A percentile compares a stretch with the other conserved stretches of the same genome.
phyloP scores from a whole-genome alignment of 2,113 vertebrate species.

The Centropristis striata region DNA sequence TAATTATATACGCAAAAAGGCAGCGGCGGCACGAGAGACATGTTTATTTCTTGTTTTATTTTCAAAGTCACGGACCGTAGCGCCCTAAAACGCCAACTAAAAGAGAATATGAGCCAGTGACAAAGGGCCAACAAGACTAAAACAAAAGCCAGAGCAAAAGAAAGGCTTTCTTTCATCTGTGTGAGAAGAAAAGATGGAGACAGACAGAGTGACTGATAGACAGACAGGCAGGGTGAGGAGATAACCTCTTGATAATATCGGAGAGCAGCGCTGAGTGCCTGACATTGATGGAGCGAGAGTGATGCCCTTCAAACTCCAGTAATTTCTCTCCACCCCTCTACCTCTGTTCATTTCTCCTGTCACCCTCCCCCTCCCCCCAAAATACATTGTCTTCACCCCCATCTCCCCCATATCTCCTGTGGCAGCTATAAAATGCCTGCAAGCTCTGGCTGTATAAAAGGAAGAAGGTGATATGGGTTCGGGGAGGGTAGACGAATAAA shows the following conservation, averaged over 20 bases:
- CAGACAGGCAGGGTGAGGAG: slow-evolving; percentile 68
- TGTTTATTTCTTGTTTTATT: slow-evolving; percentile 61
- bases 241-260: slow-evolving; percentile 84
- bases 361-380: slow-evolving; percentile 30
- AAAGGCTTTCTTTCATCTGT: slow-evolving; percentile 61
- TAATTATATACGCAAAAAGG: slow-evolving; percentile 54
- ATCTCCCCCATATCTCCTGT: slow-evolving; percentile 54
- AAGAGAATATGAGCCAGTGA: slow-evolving; percentile 43
- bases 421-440: slow-evolving; percentile 76
- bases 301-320: slow-evolving; percentile 84
- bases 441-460: slow-evolving; percentile 46
- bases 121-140: slow-evolving; percentile 45
- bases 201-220: slow-evolving; percentile 67
- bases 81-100: slow-evolving; percentile 5
- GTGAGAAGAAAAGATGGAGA: slow-evolving; percentile 70
- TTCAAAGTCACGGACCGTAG: slow-evolving; percentile 30
- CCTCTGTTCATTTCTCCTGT: slow-evolving; percentile 66
- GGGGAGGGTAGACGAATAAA: slow-evolving; percentile 29
- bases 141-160: slow-evolving; percentile 58
- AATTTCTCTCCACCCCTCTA: slow-evolving; percentile 64
- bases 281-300: slow-evolving; percentile 82
- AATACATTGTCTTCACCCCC: slow-evolving; percentile 66
- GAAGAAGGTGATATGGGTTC: slow-evolving; percentile 30
- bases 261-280: slow-evolving; percentile 67
- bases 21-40: slow-evolving; percentile 8